phyloP scores from a whole-genome alignment of 2,888 invertebrate species.

The Dasysyrphus albostriatus region DNA sequence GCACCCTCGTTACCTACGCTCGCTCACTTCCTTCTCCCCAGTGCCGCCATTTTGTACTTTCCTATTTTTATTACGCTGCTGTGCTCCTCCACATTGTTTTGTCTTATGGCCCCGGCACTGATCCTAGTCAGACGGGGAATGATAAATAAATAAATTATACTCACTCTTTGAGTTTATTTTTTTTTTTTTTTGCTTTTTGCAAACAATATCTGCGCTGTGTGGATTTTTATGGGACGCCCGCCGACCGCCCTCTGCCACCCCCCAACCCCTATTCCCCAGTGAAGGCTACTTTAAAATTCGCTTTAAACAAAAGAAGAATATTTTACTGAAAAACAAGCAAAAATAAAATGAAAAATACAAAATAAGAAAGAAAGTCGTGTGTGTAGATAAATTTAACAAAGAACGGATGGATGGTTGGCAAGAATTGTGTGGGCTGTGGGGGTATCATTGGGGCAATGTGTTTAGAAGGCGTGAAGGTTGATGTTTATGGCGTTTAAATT shows the following conservation, averaged over 20 bases:
- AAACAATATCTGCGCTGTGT: constrained; percentile 20
- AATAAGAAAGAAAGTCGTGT: constrained; percentile 19
- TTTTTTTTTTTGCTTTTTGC: constrained; percentile 19
- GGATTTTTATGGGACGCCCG: constrained; percentile 22
- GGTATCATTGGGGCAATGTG: background rate
- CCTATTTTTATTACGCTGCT: constrained; percentile 53
- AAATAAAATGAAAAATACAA: background rate
- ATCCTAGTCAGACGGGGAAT: constrained; percentile 60
- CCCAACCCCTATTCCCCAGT: background rate
- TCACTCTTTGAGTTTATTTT: constrained; percentile 26
- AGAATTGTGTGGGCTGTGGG: background rate
- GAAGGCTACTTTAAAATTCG: constrained; percentile 54
- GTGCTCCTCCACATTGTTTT: constrained; percentile 43
- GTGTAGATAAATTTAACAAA: constrained; percentile 38
- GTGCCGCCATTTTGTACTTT: constrained; percentile 20
- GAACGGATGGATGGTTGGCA: constrained; percentile 2
- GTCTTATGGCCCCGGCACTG: constrained; percentile 56
- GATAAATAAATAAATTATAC: constrained; percentile 71
- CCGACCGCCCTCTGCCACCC: background rate
- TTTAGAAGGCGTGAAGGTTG: constrained; percentile 47
- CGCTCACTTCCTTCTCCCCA: background rate
- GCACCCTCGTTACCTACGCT: background rate
- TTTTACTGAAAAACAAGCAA: background rate
- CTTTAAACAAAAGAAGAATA: constrained; percentile 49
- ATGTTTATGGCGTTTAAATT: constrained; percentile 55